Base-by-base conservation (phyloP, 2,888 invertebrate genomes). In the Brachypterus glaber region DNA sequence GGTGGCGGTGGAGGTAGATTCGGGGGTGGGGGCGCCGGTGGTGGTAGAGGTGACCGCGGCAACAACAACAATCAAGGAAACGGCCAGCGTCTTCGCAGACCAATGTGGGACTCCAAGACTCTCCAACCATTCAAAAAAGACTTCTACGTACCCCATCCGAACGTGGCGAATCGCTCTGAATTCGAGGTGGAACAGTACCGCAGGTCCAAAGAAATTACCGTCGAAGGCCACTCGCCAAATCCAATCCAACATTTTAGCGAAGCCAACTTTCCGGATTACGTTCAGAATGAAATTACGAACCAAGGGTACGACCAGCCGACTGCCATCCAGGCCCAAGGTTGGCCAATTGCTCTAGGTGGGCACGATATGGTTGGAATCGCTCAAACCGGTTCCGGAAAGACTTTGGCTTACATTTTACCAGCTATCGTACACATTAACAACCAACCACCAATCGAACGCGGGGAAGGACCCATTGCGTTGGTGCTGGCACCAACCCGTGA, bases 371-470 rank as follows among this genome's bases (percentile, higher is more conserved):
- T 90, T 2, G 89, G 89, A 17, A 89, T 90, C 55, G 89, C 90
- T 2, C 84, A 86, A 45, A 86, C 86, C 8, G 86, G 86, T 3
- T 84, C 84, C 27, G 85, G 85, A 24, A 86, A 86, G 66, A 86
- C 85, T 3, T 68, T 85, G n/a, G 82, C 83, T 1, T 88, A 83
- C 58, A 85, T 82, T 50, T 63, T 85, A 39, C 91, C 90, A 39
- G 87, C 86, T 2, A 83, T 91, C 55, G 84, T 91, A n/a, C 91
- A 91, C 58, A 89, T 89, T 37, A 85, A 83, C 52, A 74, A 86
- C 55, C 88, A 89, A 52, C 81, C 83, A n/a, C 78, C 80, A 51
- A 71, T 89, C 13, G 72, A 74, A 41, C 68, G 82, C 43, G 85
- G 85, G 33, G 90, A 91, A 68, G 91, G 91, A 1, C 91, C 91